Conservation (phyloP, 1,140 invertebrate genomes). For the Tigriopus japonicus region DNA sequence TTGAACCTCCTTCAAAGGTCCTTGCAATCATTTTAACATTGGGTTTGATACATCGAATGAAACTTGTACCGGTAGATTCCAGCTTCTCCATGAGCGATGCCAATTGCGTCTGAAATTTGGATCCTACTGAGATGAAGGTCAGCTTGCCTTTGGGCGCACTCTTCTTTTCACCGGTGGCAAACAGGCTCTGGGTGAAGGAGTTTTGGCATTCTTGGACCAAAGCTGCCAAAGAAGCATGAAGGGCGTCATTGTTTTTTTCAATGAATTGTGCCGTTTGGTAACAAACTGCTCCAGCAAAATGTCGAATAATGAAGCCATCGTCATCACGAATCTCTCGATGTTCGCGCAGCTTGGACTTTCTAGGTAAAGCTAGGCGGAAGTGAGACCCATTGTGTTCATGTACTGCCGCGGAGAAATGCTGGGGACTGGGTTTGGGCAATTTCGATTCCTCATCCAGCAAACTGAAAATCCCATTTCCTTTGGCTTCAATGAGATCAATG, state of each 20-base stretch:
- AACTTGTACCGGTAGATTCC: slow-evolving; percentile 78
- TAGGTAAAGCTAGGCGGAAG: slow-evolving; percentile 68
- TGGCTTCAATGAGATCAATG: slow-evolving; percentile 69
- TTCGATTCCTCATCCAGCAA: slow-evolving; percentile 91
- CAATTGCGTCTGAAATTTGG: slow-evolving; percentile 80
- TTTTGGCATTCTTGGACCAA: slow-evolving; percentile 62
- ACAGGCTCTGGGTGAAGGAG: slow-evolving; percentile 54
- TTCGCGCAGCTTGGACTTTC: slow-evolving; percentile 72
- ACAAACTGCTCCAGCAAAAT: slow-evolving; percentile 94
- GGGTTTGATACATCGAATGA: slow-evolving; percentile 90
- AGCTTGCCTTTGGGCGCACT: slow-evolving; percentile 46
- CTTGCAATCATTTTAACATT: slow-evolving; percentile 84
- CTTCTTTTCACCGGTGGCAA: slow-evolving; percentile 26
- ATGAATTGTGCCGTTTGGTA: slow-evolving; percentile 80
- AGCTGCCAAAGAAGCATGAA: slow-evolving; percentile 80
- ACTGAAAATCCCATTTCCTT: slow-evolving; percentile 71
- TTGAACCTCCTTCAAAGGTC: slow-evolving; percentile 68
- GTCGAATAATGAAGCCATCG: slow-evolving; percentile 86
- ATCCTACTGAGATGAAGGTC: slow-evolving; percentile 83
- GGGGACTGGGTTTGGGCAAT: slow-evolving; percentile 68
- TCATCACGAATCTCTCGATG: slow-evolving; percentile 82
- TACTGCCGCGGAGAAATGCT: slow-evolving; percentile 80
- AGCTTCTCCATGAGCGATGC: slow-evolving; percentile 80
- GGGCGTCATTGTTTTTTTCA: slow-evolving; percentile 93
- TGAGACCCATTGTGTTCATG: slow-evolving; percentile 59